phyloP scores from a whole-genome alignment of 2,113 vertebrate species.

The Macaca nemestrina region DNA sequence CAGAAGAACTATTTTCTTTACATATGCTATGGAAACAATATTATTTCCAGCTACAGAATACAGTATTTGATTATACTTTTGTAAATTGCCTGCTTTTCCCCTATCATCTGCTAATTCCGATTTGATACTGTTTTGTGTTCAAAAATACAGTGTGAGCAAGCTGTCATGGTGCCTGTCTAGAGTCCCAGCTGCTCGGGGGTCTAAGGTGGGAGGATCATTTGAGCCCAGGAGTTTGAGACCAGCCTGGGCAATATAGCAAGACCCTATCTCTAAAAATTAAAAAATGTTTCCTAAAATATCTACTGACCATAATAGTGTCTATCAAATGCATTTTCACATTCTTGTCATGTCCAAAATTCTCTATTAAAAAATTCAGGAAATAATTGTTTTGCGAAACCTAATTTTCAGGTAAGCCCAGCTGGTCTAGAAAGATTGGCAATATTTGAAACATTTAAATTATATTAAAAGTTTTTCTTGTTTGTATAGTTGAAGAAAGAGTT shows the following conservation, averaged over 20 bases:
- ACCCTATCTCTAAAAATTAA: background rate
- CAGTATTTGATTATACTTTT: background rate
- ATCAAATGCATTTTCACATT: background rate
- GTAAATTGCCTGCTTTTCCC: background rate
- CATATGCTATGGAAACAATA: background rate
- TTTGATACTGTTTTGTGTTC: background rate
- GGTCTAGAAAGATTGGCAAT: background rate
- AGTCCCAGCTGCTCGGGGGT: background rate
- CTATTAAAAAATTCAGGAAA: background rate
- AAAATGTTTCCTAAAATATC: background rate
- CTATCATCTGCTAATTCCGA: background rate
- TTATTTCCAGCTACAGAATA: background rate
- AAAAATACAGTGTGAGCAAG: background rate
- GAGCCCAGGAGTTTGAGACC: background rate
- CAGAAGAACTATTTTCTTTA: background rate
- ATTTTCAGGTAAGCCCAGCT: background rate
- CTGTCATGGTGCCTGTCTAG: background rate
- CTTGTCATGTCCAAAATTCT: background rate
- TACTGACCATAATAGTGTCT: background rate
- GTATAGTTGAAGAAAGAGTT: background rate
- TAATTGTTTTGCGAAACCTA: background rate
- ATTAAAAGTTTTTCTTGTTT: background rate
- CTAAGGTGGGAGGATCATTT: background rate
- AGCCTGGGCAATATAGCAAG: background rate
- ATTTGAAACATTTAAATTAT: constrained; percentile 9